These are phyloP conservation scores for Cheilosia scutellata DNA, from an alignment of 2,888 invertebrate genomes.

Conservation along the genomic window DNA sequence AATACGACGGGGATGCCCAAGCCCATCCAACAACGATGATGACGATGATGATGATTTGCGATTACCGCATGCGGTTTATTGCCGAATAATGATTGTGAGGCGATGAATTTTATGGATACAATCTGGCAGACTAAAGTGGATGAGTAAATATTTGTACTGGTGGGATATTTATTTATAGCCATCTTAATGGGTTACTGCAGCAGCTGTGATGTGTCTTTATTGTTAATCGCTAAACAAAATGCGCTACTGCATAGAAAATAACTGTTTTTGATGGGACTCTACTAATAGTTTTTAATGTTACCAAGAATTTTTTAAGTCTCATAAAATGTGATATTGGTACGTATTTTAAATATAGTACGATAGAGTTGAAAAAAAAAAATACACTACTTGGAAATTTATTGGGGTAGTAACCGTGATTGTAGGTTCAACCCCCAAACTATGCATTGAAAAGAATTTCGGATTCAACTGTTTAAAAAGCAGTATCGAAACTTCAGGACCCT, in stretches of 20 bases:
- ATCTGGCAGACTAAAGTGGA: slow-evolving; percentile 47
- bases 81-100: slow-evolving; percentile 69
- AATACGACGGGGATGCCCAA: not conserved
- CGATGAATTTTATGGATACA: slow-evolving; percentile 69
- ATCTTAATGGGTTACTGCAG: slow-evolving; percentile 67
- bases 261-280: not conserved
- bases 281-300: not conserved
- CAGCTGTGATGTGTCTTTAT: slow-evolving; percentile 35
- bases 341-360: too few relatives aligned
- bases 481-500: too few relatives aligned
- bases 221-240: slow-evolving; percentile 20
- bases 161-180: slow-evolving; percentile 46
- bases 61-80: slow-evolving; percentile 76
- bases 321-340: too few relatives aligned
- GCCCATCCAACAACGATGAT: slow-evolving; percentile 33
- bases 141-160: slow-evolving; percentile 43
- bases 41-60: slow-evolving; percentile 70
- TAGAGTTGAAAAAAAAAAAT: too few relatives aligned
- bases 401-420: too few relatives aligned
- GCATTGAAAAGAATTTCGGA: too few relatives aligned
- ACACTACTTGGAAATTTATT: too few relatives aligned
- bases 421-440: too few relatives aligned
- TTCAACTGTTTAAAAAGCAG: too few relatives aligned
- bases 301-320: too few relatives aligned
- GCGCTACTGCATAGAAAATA: not conserved